Evolutionary conservation across 2,797 vertebrate genomes (phyloP), one percentile per base, ranked within the genome.

Genomic region (Setipinna tenuifilis): DNA sequence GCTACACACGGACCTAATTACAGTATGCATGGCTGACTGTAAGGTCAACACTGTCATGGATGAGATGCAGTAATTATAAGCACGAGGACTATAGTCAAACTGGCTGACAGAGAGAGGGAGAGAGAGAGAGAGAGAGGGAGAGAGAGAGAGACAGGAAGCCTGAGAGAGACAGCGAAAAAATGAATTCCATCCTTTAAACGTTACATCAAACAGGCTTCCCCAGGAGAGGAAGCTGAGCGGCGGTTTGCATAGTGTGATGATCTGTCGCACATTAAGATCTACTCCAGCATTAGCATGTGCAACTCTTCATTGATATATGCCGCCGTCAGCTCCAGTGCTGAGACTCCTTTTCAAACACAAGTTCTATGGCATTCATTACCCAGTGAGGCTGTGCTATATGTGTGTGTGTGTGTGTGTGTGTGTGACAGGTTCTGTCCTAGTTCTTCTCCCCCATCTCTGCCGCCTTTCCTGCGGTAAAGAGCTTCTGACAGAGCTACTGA

Each of bases 1-100:
- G 90, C 88, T 87, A 90, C 87, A 90, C 86, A 86, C 89, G 88
- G 90, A 94, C 86, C 91, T 93, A 91, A 93, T 94, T 93, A 93
- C 83, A 85, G 88, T 82, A 81, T 85, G 78, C 46, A 50, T 82
- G 84, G 88, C 89, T 89, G 89, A 91, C 87, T 84, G 84, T 61
- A 86, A 89, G 92, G 92, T 93, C 91, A 91, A 80, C 68, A 28
- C 82, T 85, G 87, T 87, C 87, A 88, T 87, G 85, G 71, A 21
- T 84, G 82, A 89, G 82, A 48, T 86, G 25, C 50, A 83, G 86
- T 86, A 91, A 92, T 91, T 89, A 86, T 87, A 87, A 31, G 82
- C 86, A 75, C 82, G 75, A 46, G 14, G 85, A 85, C 81, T 75
- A 78, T 46, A 48, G 44, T 82, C 80, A 65, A 9, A 65, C 35